Base-by-base conservation (phyloP, 2,113 vertebrate species). In the Nyctereutes procyonoides region DNA sequence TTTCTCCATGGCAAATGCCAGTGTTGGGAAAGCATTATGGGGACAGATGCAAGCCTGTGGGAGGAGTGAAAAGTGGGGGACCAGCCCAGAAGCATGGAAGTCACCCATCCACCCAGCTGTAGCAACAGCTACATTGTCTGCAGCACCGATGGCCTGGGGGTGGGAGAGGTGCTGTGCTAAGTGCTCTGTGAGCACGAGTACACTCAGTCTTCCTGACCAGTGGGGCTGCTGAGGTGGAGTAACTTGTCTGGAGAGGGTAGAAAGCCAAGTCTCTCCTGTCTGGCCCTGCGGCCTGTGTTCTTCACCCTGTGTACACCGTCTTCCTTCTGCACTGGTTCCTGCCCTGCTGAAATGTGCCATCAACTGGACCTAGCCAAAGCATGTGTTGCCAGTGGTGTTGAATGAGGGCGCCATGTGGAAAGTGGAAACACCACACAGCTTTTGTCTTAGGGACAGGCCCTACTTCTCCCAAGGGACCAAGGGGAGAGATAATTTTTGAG, bases 111-210 rank as follows among this genome's bases (percentile, higher is more conserved):
- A 43, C 7, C 13, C 38, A 60, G 13, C 48, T 43, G 43, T 43
- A 79, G 22, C 43, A 32, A 32, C 24, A 15, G 28, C 60, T n/a
- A 13, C 12, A 10, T 8, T 20, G 3, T 20, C 53, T 30, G 48
- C 1, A 12, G 9, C 4, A 12, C 5, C 1, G 12, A 26, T 11
- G 8, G n/a, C 30, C 16, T 8, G 9, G 5, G 5, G 9, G 3
- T 38, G 4, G 0, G n/a, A 16, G 13, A 30, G 58, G 63, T 0
- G 1, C 3, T 6, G 19, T 15, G 55, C 43, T 20, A 9, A 22
- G 26, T 10, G 28, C 14, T 58, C 51, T 22, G 0, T 60, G 4
- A 20, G 74, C 10, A 0, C 0, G 38, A n/a, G 53, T 5, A 38
- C 2, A 0, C 35, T 22, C 58, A 15, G 5, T 56, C 48, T 48